Evolutionary conservation across 1,140 invertebrate species (phyloP).

Genomic region (Kradibia gibbosae): DNA sequence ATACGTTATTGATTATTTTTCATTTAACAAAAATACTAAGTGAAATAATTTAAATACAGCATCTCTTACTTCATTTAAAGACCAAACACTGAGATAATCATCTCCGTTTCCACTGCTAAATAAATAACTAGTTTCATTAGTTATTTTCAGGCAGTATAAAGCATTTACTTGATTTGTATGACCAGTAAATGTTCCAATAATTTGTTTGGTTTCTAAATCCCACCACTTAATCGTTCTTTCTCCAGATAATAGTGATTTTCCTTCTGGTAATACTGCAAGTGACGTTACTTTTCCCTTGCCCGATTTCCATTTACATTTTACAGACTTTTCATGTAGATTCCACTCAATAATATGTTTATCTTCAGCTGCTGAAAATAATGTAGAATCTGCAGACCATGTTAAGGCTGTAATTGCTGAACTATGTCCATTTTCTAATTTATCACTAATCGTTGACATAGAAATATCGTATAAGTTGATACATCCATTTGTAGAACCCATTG

Average conservation of each 20-base stretch:
- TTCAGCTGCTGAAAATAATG: constrained; percentile 73
- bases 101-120: constrained; percentile 77
- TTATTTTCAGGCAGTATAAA: constrained; percentile 71
- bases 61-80: constrained; percentile 68
- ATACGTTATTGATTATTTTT: no score
- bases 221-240: constrained; percentile 79
- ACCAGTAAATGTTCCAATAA: constrained; percentile 79
- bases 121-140: constrained; percentile 72
- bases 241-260: constrained; percentile 77
- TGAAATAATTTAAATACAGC: no score
- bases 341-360: constrained; percentile 73
- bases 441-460: constrained; percentile 66
- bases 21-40: no score
- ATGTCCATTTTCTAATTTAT: constrained; percentile 73
- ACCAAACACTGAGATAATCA: constrained; percentile 77
- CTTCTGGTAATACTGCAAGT: constrained; percentile 77
- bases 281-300: constrained; percentile 79
- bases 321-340: constrained; percentile 72
- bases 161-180: constrained; percentile 78
- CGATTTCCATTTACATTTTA: constrained; percentile 76
- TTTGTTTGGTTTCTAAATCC: constrained; percentile 75
- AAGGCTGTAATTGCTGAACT: constrained; percentile 72
- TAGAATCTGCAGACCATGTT: constrained; percentile 68
- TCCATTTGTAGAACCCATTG: constrained; percentile 73
- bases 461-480: constrained; percentile 72